Evolutionary conservation across 2,797 vertebrate genomes (phyloP).

Genomic region (Manis javanica): DNA sequence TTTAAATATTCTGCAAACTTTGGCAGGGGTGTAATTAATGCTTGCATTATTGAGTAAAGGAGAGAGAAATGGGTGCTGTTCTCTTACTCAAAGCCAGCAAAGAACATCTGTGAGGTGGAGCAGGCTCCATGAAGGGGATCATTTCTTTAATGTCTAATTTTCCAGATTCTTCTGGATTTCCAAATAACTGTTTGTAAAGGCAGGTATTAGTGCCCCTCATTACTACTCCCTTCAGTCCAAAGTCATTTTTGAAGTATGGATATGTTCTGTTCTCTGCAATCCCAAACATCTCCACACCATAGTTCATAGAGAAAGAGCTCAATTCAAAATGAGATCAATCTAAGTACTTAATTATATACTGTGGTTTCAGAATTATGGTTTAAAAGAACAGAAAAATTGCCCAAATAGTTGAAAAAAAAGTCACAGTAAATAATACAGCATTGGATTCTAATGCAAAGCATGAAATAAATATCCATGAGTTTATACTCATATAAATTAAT

Average conservation of each 20-base stretch:
- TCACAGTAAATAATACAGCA: background rate
- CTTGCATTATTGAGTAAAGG: background rate
- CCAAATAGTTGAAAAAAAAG: background rate
- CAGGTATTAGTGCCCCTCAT: background rate
- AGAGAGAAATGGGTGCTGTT: background rate
- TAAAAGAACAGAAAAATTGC: background rate
- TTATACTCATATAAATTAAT: background rate
- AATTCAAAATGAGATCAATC: background rate
- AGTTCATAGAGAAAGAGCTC: background rate
- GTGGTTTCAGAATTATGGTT: background rate
- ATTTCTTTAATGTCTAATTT: background rate
- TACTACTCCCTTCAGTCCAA: background rate
- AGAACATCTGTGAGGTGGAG: background rate
- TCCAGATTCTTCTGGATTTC: background rate
- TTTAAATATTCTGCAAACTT: background rate
- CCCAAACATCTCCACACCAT: background rate
- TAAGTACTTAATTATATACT: background rate
- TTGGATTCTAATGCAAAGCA: background rate
- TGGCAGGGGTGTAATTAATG: background rate
- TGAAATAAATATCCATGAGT: background rate
- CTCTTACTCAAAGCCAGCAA: background rate
- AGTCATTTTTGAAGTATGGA: background rate
- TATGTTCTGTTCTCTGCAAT: background rate
- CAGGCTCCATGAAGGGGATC: background rate
- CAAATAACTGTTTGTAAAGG: background rate